Evolutionary conservation across 2,113 vertebrate genomes (phyloP), one percentile per base, ranked within the genome.

Genomic region (Forbesichthys papilliferus): DNA sequence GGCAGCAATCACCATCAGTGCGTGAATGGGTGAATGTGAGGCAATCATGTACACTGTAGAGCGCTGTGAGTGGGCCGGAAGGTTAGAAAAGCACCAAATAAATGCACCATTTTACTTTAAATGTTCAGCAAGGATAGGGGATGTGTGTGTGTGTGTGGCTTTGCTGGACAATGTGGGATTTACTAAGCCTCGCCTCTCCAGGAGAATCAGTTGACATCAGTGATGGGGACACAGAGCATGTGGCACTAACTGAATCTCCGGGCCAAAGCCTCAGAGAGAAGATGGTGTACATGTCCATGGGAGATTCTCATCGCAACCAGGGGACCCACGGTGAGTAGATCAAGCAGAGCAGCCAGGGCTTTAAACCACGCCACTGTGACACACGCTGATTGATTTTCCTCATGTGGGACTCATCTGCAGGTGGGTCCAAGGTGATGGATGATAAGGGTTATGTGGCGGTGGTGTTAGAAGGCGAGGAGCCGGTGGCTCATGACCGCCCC

Each of bases 241-340:
- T 95, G 69, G 92, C 93, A 69, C 80, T 99, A 71, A 93, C 96
- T 0, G 95, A 96, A 78, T 93, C 95, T 60, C 93, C 93, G 5
- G 95, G 91, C 76, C 94, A 95, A 64, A 91, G 94, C 59, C 93
- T 96, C 71, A 89, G 95, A 84, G 97, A 99, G 90, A 98, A 99
- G 88, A 97, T 98, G 96, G 95, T 99, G 80, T 99, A 99, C 90
- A 98, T 98, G 96, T 95, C 96, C 73, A 96, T 99, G 18, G 96
- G 95, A 64, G 96, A 98, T 83, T 94, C 95, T 79, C 96, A 96
- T 77, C 94, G 95, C 71, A 95, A 95, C 91, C 95, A 97, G 68
- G 94, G 95, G 88, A 95, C 95, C 81, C 91, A 98, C 71, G 95
- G 96, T 98, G 90, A 95, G 95, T 91, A 78, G 20, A 9, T 18